Conservation (phyloP, 2,888 invertebrate genomes). For the Pelosia muscerda region DNA sequence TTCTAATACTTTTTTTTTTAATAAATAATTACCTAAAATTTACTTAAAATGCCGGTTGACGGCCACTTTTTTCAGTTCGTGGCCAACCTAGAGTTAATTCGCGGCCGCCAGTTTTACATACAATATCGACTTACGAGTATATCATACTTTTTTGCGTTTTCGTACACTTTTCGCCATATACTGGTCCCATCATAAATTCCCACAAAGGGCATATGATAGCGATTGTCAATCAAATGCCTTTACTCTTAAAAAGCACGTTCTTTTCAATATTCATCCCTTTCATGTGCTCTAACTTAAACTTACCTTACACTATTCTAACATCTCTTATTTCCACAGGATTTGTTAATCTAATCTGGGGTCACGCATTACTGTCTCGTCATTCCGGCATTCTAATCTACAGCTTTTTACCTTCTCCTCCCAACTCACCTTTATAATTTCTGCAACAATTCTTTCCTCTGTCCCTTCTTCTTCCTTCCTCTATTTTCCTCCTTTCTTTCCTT, state of each 20-base stretch:
- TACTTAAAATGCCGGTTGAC: conserved; percentile 18
- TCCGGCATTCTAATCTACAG: conserved; percentile 13
- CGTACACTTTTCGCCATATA: too few relatives aligned
- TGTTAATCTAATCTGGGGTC: background rate
- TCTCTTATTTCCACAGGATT: conserved; percentile 20
- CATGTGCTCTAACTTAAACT: conserved; percentile 15
- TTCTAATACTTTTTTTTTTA: too few relatives aligned
- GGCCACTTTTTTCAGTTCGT: conserved; percentile 22
- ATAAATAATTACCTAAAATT: background rate
- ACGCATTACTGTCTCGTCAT: background rate
- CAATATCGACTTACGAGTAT: background rate
- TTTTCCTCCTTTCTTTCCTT: too few relatives aligned
- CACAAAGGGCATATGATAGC: too few relatives aligned
- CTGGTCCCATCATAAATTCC: too few relatives aligned
- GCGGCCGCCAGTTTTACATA: conserved; percentile 21
- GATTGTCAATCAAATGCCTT: too few relatives aligned
- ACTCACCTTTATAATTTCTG: conserved; percentile 16
- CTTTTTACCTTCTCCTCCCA: conserved; percentile 24
- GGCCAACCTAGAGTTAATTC: conserved; percentile 18
- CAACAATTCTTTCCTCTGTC: conserved; percentile 19
- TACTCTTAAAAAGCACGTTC: too few relatives aligned
- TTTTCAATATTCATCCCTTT: conserved; percentile 5
- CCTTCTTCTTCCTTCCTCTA: conserved; percentile 16
- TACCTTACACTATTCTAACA: conserved; percentile 24
- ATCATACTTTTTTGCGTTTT: too few relatives aligned